Conservation (phyloP, 2,113 vertebrate species). For the Pogona vitticeps region DNA sequence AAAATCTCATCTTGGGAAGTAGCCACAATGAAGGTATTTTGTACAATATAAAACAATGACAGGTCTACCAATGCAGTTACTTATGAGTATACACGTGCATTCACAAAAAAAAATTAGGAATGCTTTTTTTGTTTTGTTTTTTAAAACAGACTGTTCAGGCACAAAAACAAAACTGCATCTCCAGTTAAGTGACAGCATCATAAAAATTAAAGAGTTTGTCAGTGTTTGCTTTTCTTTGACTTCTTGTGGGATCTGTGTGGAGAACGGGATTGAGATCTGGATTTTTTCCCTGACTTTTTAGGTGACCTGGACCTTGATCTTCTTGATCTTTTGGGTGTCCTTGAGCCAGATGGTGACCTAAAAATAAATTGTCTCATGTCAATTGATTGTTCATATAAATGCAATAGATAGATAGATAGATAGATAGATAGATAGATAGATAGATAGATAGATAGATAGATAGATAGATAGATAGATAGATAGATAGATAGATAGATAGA, state of each 20-base stretch:
- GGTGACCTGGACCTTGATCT: conserved; percentile 93
- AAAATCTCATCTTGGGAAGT: conserved; percentile 78
- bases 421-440: no score
- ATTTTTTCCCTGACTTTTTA: conserved; percentile 97
- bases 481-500: no score
- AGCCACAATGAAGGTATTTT: conserved; percentile 82
- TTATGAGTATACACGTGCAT: conserved; percentile 84
- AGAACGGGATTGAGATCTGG: conserved; percentile 94
- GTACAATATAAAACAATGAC: conserved; percentile 88
- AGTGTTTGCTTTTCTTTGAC: conserved; percentile 99
- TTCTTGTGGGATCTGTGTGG: conserved; percentile 99
- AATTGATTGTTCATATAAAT: not conserved
- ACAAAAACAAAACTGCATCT: conserved; percentile 85
- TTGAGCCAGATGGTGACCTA: conserved; percentile 94
- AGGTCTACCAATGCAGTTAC: conserved; percentile 81
- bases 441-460: no score
- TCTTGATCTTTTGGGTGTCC: conserved; percentile 94
- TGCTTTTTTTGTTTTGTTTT: conserved; percentile 75
- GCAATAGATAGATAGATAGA: no score
- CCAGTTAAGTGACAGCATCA: conserved; percentile 82
- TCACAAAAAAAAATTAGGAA: conserved; percentile 82
- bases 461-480: no score
- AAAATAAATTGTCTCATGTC: conserved; percentile 19
- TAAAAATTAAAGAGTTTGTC: conserved; percentile 79
- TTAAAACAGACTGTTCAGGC: conserved; percentile 82